A percentile compares a stretch with the other conserved stretches of the same genome.
Conservation (phyloP, 2,888 invertebrate genomes). For the Teleogryllus oceanicus region DNA sequence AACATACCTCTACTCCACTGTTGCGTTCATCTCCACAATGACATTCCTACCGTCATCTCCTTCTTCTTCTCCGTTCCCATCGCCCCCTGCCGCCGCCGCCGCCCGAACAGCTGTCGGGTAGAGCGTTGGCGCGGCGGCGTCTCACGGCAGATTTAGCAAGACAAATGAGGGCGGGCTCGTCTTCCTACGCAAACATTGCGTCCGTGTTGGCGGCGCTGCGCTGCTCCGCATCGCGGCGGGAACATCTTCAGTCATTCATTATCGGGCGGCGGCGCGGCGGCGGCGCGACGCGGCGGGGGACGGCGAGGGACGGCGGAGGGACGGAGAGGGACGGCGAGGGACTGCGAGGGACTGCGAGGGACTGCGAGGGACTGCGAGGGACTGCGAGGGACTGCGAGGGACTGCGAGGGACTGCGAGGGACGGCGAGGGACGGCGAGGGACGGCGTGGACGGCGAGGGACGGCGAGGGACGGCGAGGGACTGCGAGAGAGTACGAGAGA, state of each 20-base stretch:
- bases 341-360: background rate
- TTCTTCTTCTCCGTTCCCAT: too few relatives aligned
- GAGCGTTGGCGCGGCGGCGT: slow-evolving; percentile 27
- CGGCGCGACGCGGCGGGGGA: background rate
- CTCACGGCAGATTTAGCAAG: slow-evolving; percentile 36
- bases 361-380: background rate
- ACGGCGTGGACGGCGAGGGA: background rate
- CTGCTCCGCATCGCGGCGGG: background rate
- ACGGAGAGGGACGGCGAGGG: background rate
- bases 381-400: background rate
- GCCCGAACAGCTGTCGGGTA: slow-evolving; percentile 31
- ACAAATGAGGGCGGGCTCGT: slow-evolving; percentile 33
- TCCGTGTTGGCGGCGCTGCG: slow-evolving; percentile 19
- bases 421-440: background rate
- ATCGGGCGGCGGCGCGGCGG: background rate
- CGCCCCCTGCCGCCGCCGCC: background rate
- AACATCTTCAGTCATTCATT: slow-evolving; percentile 18
- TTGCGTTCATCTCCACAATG: too few relatives aligned
- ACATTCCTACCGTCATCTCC: too few relatives aligned
- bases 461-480: too few relatives aligned
- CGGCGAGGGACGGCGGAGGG: background rate
- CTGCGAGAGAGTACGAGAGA: too few relatives aligned
- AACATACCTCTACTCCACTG: too few relatives aligned
- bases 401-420: background rate
- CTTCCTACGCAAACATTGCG: slow-evolving; percentile 30